Conservation (phyloP, 2,797 vertebrate genomes). For the Pteropus rufus region DNA sequence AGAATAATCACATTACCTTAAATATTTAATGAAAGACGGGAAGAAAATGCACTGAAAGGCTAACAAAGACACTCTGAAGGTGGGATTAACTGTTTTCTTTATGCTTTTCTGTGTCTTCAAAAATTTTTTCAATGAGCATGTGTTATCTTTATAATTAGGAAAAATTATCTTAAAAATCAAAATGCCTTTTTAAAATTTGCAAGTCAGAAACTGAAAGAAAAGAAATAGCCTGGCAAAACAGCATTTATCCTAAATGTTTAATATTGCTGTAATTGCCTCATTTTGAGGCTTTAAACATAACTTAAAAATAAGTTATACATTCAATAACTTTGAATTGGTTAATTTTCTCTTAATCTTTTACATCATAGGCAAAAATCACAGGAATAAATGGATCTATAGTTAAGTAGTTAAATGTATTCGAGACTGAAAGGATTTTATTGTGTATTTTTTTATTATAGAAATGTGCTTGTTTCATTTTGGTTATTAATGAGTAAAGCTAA, state of each 20-base stretch:
- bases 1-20: slow-evolving; percentile 1
- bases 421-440: slow-evolving; percentile 11
- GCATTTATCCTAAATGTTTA: slow-evolving; percentile 50
- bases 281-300: slow-evolving; percentile 47
- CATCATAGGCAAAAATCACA: neutral
- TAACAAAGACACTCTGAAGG: neutral
- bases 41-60: slow-evolving; percentile 17
- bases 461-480: neutral
- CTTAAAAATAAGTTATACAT: slow-evolving; percentile 39
- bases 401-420: neutral
- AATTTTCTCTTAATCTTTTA: slow-evolving; percentile 57
- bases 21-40: neutral
- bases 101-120: neutral
- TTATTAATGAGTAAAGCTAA: neutral
- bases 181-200: slow-evolving; percentile 19
- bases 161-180: slow-evolving; percentile 29
- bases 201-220: slow-evolving; percentile 51
- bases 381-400: neutral
- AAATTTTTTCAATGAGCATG: neutral
- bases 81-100: neutral
- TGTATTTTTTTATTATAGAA: slow-evolving; percentile 2
- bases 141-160: neutral
- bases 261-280: slow-evolving; percentile 41
- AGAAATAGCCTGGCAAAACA: slow-evolving; percentile 42
- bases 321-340: slow-evolving; percentile 40